Percentiles rank a stretch among this genome's conserved stretches.
phyloP scores from a whole-genome alignment of 2,888 invertebrate species.

The Lomographa bimaculata region DNA sequence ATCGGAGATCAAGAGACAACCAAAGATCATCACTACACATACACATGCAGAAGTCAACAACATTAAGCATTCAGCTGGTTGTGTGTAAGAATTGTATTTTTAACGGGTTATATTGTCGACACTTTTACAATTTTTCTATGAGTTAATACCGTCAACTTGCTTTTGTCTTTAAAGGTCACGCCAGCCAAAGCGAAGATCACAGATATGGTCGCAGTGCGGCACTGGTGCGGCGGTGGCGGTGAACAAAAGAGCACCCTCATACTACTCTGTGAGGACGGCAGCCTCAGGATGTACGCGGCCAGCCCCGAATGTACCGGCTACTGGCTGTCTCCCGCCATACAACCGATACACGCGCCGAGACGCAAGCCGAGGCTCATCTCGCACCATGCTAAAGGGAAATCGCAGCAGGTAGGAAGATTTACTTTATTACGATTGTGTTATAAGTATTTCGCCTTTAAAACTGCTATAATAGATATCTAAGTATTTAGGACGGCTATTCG shows the following conservation, averaged over 20 bases:
- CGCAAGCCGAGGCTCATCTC: slow-evolving; percentile 53
- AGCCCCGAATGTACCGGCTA: slow-evolving; percentile 91
- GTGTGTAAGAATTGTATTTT: too few relatives aligned
- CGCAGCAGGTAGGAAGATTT: slow-evolving; percentile 54
- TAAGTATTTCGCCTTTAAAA: too few relatives aligned
- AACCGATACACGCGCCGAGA: slow-evolving; percentile 70
- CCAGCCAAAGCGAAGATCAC: slow-evolving; percentile 97
- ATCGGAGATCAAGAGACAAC: too few relatives aligned
- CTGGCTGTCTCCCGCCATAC: slow-evolving; percentile 85
- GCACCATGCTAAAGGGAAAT: slow-evolving; percentile 62
- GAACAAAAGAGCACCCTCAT: slow-evolving; percentile 96
- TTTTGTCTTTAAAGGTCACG: slow-evolving; percentile 84
- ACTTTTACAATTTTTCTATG: too few relatives aligned
- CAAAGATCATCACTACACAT: too few relatives aligned
- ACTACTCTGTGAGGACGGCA: slow-evolving; percentile 97
- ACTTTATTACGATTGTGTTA: too few relatives aligned
- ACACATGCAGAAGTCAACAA: too few relatives aligned
- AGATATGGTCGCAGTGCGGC: slow-evolving; percentile 97
- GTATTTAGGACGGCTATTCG: too few relatives aligned
- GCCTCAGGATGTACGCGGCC: slow-evolving; percentile 96
- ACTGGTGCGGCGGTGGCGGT: slow-evolving; percentile 90
- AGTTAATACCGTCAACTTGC: too few relatives aligned
- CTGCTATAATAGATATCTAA: too few relatives aligned
- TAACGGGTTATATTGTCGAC: too few relatives aligned
- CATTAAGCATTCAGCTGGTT: too few relatives aligned